phyloP scores from a whole-genome alignment of 2,888 invertebrate genomes.

The Brachycybe producta region DNA sequence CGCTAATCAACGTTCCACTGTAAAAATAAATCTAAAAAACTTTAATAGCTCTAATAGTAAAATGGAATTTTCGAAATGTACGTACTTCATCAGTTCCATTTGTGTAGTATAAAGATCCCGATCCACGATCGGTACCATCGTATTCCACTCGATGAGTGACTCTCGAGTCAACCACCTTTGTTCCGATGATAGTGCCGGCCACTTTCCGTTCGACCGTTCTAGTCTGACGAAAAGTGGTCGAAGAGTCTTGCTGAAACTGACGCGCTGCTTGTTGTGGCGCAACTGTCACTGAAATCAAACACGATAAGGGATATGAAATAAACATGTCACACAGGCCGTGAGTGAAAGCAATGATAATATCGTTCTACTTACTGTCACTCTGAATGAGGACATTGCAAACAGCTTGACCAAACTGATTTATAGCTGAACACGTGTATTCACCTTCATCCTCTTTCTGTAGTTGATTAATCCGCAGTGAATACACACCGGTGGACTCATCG shows the following conservation, averaged over 20 bases:
- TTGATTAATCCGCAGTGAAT: conserved; percentile 79
- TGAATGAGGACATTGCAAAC: conserved; percentile 90
- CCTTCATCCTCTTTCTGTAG: conserved; percentile 93
- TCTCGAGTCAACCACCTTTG: conserved; percentile 18
- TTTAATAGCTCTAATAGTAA: too few relatives aligned
- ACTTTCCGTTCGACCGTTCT: conserved; percentile 15
- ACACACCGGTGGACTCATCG: conserved; percentile 77
- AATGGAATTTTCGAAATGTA: neutral
- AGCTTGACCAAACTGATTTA: conserved; percentile 91
- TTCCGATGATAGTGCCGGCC: conserved; percentile 12
- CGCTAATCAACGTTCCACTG: too few relatives aligned
- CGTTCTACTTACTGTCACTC: conserved; percentile 46
- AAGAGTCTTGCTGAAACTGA: conserved; percentile 16
- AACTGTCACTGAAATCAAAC: conserved; percentile 12
- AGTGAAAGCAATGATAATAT: neutral
- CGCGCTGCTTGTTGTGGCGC: conserved; percentile 12
- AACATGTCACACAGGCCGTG: too few relatives aligned
- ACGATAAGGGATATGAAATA: neutral
- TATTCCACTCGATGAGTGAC: conserved; percentile 17
- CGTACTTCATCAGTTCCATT: conserved; percentile 46
- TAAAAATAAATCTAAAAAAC: too few relatives aligned
- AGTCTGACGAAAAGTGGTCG: conserved; percentile 16
- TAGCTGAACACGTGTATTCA: conserved; percentile 88
- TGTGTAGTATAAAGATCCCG: conserved; percentile 34
- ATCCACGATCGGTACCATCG: conserved; percentile 19